A percentile compares a stretch with the other conserved stretches of the same genome.
Conservation (phyloP, 2,797 vertebrate species). For the Sparus aurata region DNA sequence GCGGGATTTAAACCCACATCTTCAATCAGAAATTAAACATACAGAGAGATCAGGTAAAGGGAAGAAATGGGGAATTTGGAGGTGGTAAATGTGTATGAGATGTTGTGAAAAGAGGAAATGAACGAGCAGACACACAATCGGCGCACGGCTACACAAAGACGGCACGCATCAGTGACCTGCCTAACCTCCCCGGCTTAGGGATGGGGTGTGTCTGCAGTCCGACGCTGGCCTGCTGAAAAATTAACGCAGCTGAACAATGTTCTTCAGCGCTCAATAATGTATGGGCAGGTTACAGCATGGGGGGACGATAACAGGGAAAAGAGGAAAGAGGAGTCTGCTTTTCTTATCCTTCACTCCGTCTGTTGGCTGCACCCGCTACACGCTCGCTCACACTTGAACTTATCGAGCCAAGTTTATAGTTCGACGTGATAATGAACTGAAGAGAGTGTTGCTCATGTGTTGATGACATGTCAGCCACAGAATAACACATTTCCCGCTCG, state of each 20-base stretch:
- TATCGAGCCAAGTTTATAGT: conserved; percentile 5
- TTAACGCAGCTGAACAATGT: conserved; percentile 74
- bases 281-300: conserved; percentile 62
- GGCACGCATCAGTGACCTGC: conserved; percentile 38
- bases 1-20: not conserved
- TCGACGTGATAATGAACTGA: conserved; percentile 34
- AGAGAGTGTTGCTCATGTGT: conserved; percentile 29
- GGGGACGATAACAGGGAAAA: conserved; percentile 41
- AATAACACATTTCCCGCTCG: conserved; percentile 47
- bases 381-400: not conserved
- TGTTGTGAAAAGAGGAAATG: conserved; percentile 21
- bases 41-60: not conserved
- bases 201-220: conserved; percentile 59
- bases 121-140: conserved; percentile 12
- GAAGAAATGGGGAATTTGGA: not conserved
- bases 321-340: conserved; percentile 33
- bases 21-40: not conserved
- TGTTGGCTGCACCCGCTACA: not conserved
- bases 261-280: conserved; percentile 70
- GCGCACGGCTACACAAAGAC: conserved; percentile 6
- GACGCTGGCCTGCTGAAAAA: conserved; percentile 70
- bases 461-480: conserved; percentile 20
- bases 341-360: conserved; percentile 10
- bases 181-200: conserved; percentile 25
- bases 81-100: not conserved